These are phyloP conservation scores for Stylophora pistillata DNA, from an alignment of 64 coral and sea anemone species.

Conservation along the genomic window DNA sequence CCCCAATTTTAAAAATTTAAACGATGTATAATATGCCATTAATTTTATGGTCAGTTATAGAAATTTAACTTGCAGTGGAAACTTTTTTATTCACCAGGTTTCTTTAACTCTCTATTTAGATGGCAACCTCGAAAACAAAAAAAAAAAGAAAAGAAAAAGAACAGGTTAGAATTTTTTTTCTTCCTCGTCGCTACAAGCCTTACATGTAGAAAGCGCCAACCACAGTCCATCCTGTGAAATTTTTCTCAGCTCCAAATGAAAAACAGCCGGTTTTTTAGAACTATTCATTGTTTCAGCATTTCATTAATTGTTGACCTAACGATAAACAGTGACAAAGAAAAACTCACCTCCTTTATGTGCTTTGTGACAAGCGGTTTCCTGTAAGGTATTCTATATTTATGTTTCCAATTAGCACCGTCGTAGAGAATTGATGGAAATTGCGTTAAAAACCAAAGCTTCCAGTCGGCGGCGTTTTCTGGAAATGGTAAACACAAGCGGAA, in stretches of 20 bases:
- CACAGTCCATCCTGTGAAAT: neutral
- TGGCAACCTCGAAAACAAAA: neutral
- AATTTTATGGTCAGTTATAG: too few relatives aligned
- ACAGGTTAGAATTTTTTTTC: neutral
- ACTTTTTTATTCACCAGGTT: too few relatives aligned
- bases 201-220: neutral
- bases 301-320: constrained; percentile 17
- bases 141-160: too few relatives aligned
- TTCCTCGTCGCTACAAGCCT: neutral
- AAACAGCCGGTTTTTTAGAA: constrained; percentile 13
- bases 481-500: constrained; percentile 1
- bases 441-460: neutral
- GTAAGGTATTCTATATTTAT: neutral
- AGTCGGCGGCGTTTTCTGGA: neutral
- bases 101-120: neutral
- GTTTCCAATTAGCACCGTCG: constrained; percentile 23
- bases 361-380: constrained; percentile 5
- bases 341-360: constrained; percentile 1
- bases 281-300: constrained; percentile 3
- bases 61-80: too few relatives aligned
- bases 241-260: constrained; percentile 1
- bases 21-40: too few relatives aligned
- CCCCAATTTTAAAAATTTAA: too few relatives aligned
- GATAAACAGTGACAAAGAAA: constrained; percentile 17
- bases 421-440: constrained; percentile 22